A percentile compares a stretch with the other conserved stretches of the same genome.
Evolutionary conservation across 2,797 vertebrate species (phyloP).

Genomic region (Channa striata): DNA sequence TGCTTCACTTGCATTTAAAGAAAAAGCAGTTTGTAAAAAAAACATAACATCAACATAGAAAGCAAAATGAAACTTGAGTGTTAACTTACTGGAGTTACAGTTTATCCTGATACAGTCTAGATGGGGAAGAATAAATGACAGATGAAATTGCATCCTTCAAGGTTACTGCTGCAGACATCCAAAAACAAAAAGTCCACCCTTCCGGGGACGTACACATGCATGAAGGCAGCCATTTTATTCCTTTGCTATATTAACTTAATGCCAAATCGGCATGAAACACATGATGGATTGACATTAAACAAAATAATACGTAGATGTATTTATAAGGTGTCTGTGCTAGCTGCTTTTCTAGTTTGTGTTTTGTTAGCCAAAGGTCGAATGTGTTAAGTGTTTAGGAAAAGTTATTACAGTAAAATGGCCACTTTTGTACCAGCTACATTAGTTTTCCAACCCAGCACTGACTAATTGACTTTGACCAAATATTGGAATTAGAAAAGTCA

Average conservation of each 20-base stretch:
- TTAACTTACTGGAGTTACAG: conserved; percentile 99
- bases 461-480: conserved; percentile 28
- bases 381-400: conserved; percentile 21
- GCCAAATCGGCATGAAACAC: conserved; percentile 25
- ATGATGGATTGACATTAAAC: conserved; percentile 11
- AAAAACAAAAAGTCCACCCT: conserved; percentile 99
- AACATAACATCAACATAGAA: conserved; percentile 84
- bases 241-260: conserved; percentile 18
- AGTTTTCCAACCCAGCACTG: conserved; percentile 90
- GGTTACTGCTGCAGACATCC: conserved; percentile 99
- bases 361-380: conserved; percentile 17
- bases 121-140: conserved; percentile 99
- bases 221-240: conserved; percentile 95
- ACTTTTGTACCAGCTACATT: conserved; percentile 96
- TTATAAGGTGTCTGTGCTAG: conserved; percentile 15
- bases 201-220: conserved; percentile 99
- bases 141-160: conserved; percentile 99
- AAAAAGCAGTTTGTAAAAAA: conserved; percentile 62
- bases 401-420: conserved; percentile 93
- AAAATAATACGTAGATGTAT: conserved; percentile 17
- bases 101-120: conserved; percentile 99
- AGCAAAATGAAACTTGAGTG: conserved; percentile 99
- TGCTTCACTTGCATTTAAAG: conserved; percentile 32
- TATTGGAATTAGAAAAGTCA: conserved; percentile 66
- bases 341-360: conserved; percentile 25